Conservation (phyloP, 2,888 invertebrate species). For the Seladonia tumulorum region DNA sequence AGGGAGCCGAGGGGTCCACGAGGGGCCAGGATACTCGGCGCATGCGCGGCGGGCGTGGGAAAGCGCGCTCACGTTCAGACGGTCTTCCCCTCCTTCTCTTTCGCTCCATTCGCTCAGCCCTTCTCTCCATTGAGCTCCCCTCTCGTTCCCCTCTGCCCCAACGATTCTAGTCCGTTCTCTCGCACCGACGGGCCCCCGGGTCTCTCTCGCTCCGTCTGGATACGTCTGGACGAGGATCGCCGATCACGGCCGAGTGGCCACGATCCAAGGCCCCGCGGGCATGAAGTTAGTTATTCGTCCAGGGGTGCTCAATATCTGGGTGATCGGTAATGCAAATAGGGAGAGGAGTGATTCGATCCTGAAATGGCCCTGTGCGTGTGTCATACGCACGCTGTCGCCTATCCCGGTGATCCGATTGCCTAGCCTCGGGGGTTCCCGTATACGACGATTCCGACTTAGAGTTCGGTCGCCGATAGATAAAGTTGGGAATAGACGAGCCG, state of each 20-base stretch:
- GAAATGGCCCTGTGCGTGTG: slow-evolving; percentile 26
- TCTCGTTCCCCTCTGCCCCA: slow-evolving; percentile 30
- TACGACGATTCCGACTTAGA: background rate
- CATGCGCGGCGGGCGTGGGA: slow-evolving; percentile 82
- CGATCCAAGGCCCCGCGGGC: slow-evolving; percentile 75
- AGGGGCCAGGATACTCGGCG: slow-evolving; percentile 70
- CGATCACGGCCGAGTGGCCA: slow-evolving; percentile 76
- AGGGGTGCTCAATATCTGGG: slow-evolving; percentile 79
- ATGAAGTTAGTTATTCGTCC: slow-evolving; percentile 67
- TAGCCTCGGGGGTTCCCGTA: background rate
- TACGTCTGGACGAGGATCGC: slow-evolving; percentile 72
- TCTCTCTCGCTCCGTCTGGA: slow-evolving; percentile 26
- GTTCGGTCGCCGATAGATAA: slow-evolving; percentile 4
- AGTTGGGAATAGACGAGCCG: slow-evolving; percentile 15
- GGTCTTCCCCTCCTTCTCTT: slow-evolving; percentile 31
- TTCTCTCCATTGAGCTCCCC: slow-evolving; percentile 20
- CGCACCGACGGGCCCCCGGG: slow-evolving; percentile 27
- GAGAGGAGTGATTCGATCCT: slow-evolving; percentile 29
- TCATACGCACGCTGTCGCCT: background rate
- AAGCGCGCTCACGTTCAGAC: slow-evolving; percentile 79
- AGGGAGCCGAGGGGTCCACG: slow-evolving; percentile 59
- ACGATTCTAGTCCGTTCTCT: slow-evolving; percentile 22
- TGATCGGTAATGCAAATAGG: slow-evolving; percentile 66
- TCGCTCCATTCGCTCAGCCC: slow-evolving; percentile 34
- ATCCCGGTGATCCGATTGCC: slow-evolving; percentile 26